These are phyloP conservation scores for Dromiciops gliroides DNA, from an alignment of 2,113 vertebrate genomes.

Conservation along the genomic window DNA sequence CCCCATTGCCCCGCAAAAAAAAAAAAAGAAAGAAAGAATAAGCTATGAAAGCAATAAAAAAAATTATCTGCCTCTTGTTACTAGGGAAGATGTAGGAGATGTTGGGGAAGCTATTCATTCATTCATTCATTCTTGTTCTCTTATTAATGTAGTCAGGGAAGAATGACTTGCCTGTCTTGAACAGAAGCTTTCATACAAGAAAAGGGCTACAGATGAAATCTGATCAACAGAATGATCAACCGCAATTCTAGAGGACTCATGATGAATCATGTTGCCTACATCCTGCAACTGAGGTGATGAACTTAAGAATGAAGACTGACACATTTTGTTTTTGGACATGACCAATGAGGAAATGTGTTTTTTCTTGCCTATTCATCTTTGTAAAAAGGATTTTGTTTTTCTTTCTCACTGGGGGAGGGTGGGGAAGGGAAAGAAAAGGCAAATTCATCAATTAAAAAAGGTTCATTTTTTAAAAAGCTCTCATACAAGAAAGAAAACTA, in stretches of 20 bases:
- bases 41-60: background rate
- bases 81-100: background rate
- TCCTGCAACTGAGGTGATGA: background rate
- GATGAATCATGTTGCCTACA: background rate
- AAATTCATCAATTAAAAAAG: background rate
- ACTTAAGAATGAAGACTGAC: background rate
- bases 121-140: background rate
- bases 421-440: background rate
- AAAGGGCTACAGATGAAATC: background rate
- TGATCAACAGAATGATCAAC: background rate
- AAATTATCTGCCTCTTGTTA: background rate
- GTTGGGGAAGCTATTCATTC: background rate
- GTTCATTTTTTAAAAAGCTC: background rate
- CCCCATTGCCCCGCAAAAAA: too few relatives aligned
- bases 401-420: background rate
- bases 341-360: background rate
- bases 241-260: background rate
- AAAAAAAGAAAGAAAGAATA: too few relatives aligned
- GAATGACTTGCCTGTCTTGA: background rate
- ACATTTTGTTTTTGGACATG: background rate
- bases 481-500: background rate
- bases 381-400: background rate
- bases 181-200: background rate
- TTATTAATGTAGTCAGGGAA: background rate
- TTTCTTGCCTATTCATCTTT: background rate